Percentiles rank a stretch among this genome's conserved stretches.
phyloP scores from a whole-genome alignment of 2,888 invertebrate species.

The Idaea biselata region DNA sequence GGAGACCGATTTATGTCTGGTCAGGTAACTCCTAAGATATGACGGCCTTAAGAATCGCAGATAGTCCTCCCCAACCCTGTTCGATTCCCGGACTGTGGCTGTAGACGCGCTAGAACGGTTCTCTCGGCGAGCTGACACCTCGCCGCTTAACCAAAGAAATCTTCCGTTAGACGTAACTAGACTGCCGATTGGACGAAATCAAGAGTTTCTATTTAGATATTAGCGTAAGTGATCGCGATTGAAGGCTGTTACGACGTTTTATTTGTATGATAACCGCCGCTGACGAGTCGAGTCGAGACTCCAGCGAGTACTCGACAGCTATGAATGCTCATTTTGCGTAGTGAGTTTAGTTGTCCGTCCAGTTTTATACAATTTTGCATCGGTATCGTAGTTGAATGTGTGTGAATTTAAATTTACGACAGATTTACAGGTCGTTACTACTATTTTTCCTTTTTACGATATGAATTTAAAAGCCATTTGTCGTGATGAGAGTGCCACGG shows the following conservation, averaged over 20 bases:
- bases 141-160: slow-evolving; percentile 63
- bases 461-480: slow-evolving; percentile 10
- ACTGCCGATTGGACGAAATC: slow-evolving; percentile 53
- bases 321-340: slow-evolving; percentile 77
- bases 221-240: slow-evolving; percentile 44
- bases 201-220: slow-evolving; percentile 63
- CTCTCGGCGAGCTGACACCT: slow-evolving; percentile 25
- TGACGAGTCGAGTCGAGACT: slow-evolving; percentile 26
- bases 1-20: too few relatives aligned
- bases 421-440: not conserved
- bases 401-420: slow-evolving; percentile 29
- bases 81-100: slow-evolving; percentile 25
- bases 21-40: too few relatives aligned
- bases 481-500: slow-evolving; percentile 2
- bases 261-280: slow-evolving; percentile 42
- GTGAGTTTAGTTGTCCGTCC: slow-evolving; percentile 80
- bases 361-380: slow-evolving; percentile 76
- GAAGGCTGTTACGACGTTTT: slow-evolving; percentile 65
- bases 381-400: slow-evolving; percentile 46
- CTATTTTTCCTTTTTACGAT: slow-evolving; percentile 15
- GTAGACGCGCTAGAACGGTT: slow-evolving; percentile 43
- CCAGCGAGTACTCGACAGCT: slow-evolving; percentile 43
- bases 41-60: not conserved
- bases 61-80: slow-evolving; percentile 18
- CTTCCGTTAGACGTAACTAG: slow-evolving; percentile 44